These are phyloP conservation scores for Cassiopea andromeda DNA, from an alignment of 30 jellyfish, hydroid and myxozoan genomes.

Conservation along the genomic window DNA sequence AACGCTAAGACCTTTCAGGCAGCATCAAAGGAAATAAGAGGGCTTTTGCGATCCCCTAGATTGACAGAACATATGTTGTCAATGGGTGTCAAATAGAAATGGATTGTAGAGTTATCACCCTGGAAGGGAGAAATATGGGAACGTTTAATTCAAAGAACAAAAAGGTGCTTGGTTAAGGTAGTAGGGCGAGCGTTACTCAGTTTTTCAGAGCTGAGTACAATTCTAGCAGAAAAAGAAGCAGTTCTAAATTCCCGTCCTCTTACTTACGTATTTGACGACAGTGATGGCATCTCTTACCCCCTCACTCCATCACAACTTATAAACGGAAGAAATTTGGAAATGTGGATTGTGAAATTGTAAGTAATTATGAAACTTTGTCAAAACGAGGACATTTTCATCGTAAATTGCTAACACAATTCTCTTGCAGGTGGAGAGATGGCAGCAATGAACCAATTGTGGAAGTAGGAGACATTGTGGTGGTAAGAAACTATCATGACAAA, in stretches of 20 bases:
- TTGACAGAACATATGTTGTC: constrained; percentile 4
- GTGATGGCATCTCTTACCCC: constrained; percentile 38
- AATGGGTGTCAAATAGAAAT: constrained; percentile 55
- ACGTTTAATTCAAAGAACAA: constrained; percentile 29
- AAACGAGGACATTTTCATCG: constrained; percentile 38
- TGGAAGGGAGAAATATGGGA: constrained; percentile 66
- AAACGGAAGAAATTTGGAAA: constrained; percentile 50
- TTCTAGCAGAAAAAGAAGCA: constrained; percentile 47
- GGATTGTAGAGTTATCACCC: constrained; percentile 17
- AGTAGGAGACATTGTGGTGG: constrained; percentile 34
- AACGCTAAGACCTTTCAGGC: constrained; percentile 40
- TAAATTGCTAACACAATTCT: constrained; percentile 18
- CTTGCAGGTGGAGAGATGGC: constrained; percentile 33
- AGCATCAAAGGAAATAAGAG: constrained; percentile 37
- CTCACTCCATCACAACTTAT: constrained; percentile 53
- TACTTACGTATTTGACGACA: constrained; percentile 37
- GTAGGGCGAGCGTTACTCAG: constrained; percentile 59
- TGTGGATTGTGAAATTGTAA: constrained; percentile 35
- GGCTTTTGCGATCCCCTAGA: constrained; percentile 47
- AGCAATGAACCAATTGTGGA: constrained; percentile 19
- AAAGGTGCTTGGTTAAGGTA: constrained; percentile 36
- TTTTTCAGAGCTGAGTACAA: constrained; percentile 25
- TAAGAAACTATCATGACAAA: constrained; percentile 17
- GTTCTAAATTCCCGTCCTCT: constrained; percentile 62
- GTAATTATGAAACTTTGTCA: constrained; percentile 40